A percentile compares a stretch with the other conserved stretches of the same genome.
phyloP scores from a whole-genome alignment of 53 echinoderm and acorn worm genomes.

The Holothuria leucospilota region DNA sequence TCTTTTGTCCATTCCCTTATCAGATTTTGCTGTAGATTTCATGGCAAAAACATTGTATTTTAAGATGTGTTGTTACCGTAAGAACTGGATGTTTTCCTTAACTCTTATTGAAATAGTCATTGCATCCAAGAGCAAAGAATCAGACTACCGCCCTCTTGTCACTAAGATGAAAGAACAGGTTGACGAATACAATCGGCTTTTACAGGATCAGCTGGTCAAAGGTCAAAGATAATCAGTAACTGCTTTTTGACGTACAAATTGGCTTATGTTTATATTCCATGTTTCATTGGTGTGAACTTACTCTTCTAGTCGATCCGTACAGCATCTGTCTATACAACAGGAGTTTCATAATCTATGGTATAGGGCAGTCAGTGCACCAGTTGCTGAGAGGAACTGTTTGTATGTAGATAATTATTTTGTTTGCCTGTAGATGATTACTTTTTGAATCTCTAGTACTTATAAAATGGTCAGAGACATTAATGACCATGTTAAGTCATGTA shows the following conservation, averaged over 20 bases:
- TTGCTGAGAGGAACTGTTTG: no score
- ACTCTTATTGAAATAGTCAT: constrained; percentile 70
- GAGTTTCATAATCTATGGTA: no score
- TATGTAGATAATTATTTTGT: no score
- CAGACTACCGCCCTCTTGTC: constrained; percentile 96
- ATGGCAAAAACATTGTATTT: no score
- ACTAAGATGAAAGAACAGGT: constrained; percentile 76
- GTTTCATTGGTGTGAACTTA: not conserved
- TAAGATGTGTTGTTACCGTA: no score
- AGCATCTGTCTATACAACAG: not conserved
- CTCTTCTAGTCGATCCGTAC: not conserved
- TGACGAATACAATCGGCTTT: constrained; percentile 82
- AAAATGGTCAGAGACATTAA: no score
- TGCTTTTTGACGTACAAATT: not conserved
- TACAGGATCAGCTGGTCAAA: constrained; percentile 82
- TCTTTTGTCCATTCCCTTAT: no score
- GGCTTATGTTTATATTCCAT: not conserved
- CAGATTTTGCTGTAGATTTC: no score
- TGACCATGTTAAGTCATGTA: no score
- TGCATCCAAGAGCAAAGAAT: constrained; percentile 93
- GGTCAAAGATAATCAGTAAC: constrained; percentile 68
- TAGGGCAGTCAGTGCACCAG: no score
- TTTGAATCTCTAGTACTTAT: no score
- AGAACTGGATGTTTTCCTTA: constrained; percentile 17
- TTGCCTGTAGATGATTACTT: no score